Evolutionary conservation across 2,797 vertebrate genomes (phyloP), one percentile per base, ranked within the genome.

Genomic region (Gobionotothen gibberifrons): DNA sequence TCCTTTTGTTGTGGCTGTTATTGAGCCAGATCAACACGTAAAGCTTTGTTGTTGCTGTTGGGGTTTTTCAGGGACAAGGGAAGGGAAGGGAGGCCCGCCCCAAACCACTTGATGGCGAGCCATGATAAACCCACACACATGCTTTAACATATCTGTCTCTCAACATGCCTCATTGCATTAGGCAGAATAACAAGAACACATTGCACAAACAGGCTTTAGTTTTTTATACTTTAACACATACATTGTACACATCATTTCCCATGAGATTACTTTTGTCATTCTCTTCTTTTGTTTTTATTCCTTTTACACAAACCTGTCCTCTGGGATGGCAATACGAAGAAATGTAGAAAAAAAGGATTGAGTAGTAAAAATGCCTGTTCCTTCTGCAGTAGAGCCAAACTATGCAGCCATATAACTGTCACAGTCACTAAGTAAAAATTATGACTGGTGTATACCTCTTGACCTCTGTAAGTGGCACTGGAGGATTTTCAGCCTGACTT

Each of bases 401-500:
- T 77, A 72, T 81, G 62, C 78, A 51, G 62, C 82, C 56, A 63
- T 89, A 90, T 88, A 93, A 81, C 84, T 90, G 89, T 92, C 91
- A 92, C 67, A 69, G 79, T 52, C 70, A 60, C 67, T 64, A 75
- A 82, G 75, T 86, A 80, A 78, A 88, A 93, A 79, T 86, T 89
- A 93, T 91, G 87, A 76, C 69, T 78, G 75, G 69, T 80, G 62
- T 82, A 66, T 79, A 81, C 81, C 85, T 90, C 83, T 89, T 92
- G 92, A 92, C 91, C 92, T 87, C 69, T 87, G 36, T 82, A 88
- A 91, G 90, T 90, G 87, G 87, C 83, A 82, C 82, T 80, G 69
- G 78, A 91, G 89, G 75, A 90, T 92, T 89, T 91, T 93, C 86
- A 87, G 91, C 81, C 78, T 86, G 83, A 92, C 85, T 91, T 90